Percentiles rank a stretch among this genome's conserved stretches.
These are phyloP conservation scores for Schizopygopsis malacanthus DNA, from an alignment of 2,797 vertebrate species.

Conservation along the genomic window DNA sequence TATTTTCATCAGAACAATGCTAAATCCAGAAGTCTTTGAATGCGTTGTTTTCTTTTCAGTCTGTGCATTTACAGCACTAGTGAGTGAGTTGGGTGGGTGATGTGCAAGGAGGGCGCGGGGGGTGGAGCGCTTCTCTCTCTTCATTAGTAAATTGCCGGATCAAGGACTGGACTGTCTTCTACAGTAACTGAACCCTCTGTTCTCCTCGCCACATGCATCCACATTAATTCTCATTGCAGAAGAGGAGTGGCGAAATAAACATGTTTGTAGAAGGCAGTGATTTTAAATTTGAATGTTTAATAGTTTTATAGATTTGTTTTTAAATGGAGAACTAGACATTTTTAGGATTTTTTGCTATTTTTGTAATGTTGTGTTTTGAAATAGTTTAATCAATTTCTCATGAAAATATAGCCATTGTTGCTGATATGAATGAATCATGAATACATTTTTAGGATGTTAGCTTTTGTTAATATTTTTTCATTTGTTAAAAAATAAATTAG, in stretches of 20 bases:
- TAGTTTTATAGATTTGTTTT: not conserved
- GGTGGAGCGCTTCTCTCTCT: not conserved
- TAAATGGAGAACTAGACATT: not conserved
- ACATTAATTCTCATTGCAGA: not conserved
- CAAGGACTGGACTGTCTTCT: slow-evolving; percentile 20
- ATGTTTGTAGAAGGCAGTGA: not conserved
- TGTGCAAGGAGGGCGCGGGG: not conserved
- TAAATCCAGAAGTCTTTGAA: not conserved
- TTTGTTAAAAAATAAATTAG: not conserved
- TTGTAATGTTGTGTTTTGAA: not conserved
- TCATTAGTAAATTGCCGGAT: slow-evolving; percentile 44
- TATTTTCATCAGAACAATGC: not conserved
- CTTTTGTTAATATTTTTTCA: not conserved
- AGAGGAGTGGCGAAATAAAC: not conserved
- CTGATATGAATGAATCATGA: not conserved
- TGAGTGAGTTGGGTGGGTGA: not conserved
- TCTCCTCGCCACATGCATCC: not conserved
- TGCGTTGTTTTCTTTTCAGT: not conserved
- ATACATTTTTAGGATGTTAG: no score
- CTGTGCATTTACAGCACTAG: not conserved
- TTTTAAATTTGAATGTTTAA: not conserved
- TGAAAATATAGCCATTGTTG: not conserved
- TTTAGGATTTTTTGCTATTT: not conserved
- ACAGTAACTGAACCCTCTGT: slow-evolving; percentile 29
- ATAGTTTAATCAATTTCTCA: not conserved